phyloP scores from a whole-genome alignment of 1,140 invertebrate genomes.

The Lysiphlebus fabarum region DNA sequence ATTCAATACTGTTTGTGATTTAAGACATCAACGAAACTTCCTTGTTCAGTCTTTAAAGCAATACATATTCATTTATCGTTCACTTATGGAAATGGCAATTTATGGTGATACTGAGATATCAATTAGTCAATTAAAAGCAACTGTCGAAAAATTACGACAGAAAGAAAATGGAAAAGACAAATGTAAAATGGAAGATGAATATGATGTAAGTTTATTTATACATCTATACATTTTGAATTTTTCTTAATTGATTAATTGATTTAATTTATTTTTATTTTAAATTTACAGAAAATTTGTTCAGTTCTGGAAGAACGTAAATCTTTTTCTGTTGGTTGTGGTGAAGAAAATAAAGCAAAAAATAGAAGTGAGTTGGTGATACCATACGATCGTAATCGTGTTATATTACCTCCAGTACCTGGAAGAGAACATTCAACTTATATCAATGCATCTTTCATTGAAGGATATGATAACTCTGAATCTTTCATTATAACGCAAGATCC shows the following conservation, averaged over 20 bases:
- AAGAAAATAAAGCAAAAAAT: slow-evolving; percentile 87
- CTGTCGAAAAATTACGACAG: slow-evolving; percentile 69
- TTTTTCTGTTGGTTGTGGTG: slow-evolving; percentile 73
- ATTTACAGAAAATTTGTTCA: slow-evolving; percentile 70
- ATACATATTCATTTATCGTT: slow-evolving; percentile 96
- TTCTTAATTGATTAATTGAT: slow-evolving; percentile 18
- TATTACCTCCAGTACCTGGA: slow-evolving; percentile 74
- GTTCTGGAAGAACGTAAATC: slow-evolving; percentile 80
- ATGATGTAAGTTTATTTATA: slow-evolving; percentile 63
- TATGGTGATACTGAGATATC: slow-evolving; percentile 91
- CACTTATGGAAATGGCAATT: slow-evolving; percentile 87
- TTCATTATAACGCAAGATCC: slow-evolving; percentile 97
- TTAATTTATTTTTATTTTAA: slow-evolving; percentile 30
- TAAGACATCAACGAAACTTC: slow-evolving; percentile 87
- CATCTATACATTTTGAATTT: slow-evolving; percentile 15
- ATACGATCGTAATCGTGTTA: slow-evolving; percentile 87
- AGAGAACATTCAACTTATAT: slow-evolving; percentile 93
- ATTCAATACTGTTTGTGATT: slow-evolving; percentile 85
- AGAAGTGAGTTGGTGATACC: slow-evolving; percentile 83
- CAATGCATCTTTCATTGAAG: slow-evolving; percentile 95
- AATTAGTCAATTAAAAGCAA: slow-evolving; percentile 65
- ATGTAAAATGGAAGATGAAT: slow-evolving; percentile 76
- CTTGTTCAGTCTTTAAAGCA: slow-evolving; percentile 94
- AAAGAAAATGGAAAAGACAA: slow-evolving; percentile 64
- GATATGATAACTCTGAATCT: slow-evolving; percentile 88